Evolutionary conservation across 64 coral and sea anemone species (phyloP).

Genomic region (Orbicella faveolata): DNA sequence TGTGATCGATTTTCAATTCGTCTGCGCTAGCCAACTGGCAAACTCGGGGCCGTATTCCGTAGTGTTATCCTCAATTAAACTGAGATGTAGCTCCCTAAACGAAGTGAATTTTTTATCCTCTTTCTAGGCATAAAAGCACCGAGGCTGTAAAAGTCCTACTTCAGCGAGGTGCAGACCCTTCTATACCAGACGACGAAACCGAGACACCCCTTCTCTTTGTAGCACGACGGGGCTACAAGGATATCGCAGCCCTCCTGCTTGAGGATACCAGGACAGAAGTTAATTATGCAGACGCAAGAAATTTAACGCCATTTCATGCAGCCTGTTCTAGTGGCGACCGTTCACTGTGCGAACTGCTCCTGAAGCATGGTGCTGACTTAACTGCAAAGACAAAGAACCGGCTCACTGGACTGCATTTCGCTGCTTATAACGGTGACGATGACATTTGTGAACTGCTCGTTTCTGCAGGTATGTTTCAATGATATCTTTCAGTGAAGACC

Average conservation of each 20-base stretch:
- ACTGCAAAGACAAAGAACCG: slow-evolving; percentile 9
- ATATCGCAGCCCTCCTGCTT: slow-evolving; percentile 41
- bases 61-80: too few species aligned
- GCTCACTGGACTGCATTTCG: slow-evolving; percentile 41
- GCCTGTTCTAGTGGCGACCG: slow-evolving; percentile 25
- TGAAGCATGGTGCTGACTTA: slow-evolving; percentile 19
- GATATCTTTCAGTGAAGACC: too few species aligned
- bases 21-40: too few species aligned
- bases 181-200: slow-evolving; percentile 9
- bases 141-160: slow-evolving; percentile 40
- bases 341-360: slow-evolving; percentile 29
- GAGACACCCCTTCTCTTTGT: slow-evolving; percentile 32
- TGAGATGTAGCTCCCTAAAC: too few species aligned
- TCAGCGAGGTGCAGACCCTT: slow-evolving; percentile 31
- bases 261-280: background rate
- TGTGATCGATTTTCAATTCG: too few species aligned
- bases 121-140: slow-evolving; percentile 16
- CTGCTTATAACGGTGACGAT: background rate
- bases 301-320: slow-evolving; percentile 27
- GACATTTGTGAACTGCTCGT: slow-evolving; percentile 40
- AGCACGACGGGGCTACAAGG: slow-evolving; percentile 33
- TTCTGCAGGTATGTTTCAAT: slow-evolving; percentile 25
- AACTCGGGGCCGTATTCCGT: too few species aligned
- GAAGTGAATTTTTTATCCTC: background rate
- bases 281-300: slow-evolving; percentile 4